phyloP scores from a whole-genome alignment of 1,140 invertebrate species.

The Mycetomoellerius zeteki region DNA sequence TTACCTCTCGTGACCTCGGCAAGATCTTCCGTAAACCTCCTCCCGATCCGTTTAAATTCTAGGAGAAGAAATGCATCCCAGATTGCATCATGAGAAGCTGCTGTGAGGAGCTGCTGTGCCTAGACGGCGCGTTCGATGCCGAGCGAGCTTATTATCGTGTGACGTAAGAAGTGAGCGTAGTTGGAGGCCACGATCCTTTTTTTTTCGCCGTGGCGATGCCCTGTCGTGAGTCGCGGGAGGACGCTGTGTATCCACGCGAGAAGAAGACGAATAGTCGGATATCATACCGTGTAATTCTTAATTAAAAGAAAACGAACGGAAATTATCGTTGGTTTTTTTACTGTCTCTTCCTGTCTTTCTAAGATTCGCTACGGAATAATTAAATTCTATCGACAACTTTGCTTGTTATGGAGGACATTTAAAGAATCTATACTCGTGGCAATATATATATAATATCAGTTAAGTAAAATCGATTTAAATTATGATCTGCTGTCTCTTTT shows the following conservation, averaged over 20 bases:
- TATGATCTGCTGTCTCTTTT: not conserved
- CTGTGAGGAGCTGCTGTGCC: slow-evolving; percentile 23
- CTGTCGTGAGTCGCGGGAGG: slow-evolving; percentile 30
- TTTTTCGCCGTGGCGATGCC: slow-evolving; percentile 48
- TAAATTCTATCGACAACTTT: not conserved
- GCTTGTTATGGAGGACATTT: not conserved
- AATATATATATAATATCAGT: not conserved
- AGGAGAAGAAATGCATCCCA: slow-evolving; percentile 2
- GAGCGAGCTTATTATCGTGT: slow-evolving; percentile 61
- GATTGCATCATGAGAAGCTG: slow-evolving; percentile 20
- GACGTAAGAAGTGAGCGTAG: slow-evolving; percentile 71
- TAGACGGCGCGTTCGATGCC: slow-evolving; percentile 51
- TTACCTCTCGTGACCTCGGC: slow-evolving; percentile 1
- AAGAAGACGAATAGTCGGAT: not conserved
- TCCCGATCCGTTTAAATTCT: slow-evolving; percentile 31
- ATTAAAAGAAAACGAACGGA: not conserved
- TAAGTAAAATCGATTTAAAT: not conserved
- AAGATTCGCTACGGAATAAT: not conserved
- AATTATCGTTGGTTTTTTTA: not conserved
- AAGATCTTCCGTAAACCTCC: slow-evolving; percentile 5
- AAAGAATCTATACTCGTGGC: not conserved
- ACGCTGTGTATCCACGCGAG: slow-evolving; percentile 10
- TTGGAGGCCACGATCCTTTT: slow-evolving; percentile 54
- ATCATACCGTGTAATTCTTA: not conserved
- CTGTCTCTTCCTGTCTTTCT: not conserved